phyloP scores from a whole-genome alignment of 1,140 invertebrate species.

The Lepidurus apus region DNA sequence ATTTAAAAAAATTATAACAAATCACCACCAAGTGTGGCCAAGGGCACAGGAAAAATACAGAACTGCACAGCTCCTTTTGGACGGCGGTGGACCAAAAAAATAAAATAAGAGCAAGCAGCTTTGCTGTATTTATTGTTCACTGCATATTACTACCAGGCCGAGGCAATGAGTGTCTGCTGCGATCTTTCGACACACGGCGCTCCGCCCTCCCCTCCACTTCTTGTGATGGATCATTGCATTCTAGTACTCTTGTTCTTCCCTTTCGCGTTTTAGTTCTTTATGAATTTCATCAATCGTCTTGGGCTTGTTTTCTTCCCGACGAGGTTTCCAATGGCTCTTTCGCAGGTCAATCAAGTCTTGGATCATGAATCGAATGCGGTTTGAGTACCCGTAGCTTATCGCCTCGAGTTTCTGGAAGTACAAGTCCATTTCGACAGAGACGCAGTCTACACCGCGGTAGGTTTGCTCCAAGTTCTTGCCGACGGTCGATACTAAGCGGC shows the following conservation, averaged over 20 bases:
- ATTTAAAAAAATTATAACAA: too few relatives aligned
- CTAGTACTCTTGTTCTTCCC: constrained; percentile 40
- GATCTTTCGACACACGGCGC: too few relatives aligned
- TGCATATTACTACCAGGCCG: too few relatives aligned
- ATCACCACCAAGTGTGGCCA: too few relatives aligned
- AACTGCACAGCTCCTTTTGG: too few relatives aligned
- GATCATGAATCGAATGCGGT: constrained; percentile 85
- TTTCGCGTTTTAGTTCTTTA: constrained; percentile 71
- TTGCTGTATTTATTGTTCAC: too few relatives aligned
- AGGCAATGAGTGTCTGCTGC: too few relatives aligned
- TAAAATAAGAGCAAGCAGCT: too few relatives aligned
- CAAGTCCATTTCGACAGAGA: constrained; percentile 46
- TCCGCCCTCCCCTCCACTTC: constrained; percentile 28
- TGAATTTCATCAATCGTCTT: constrained; percentile 92
- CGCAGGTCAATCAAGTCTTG: constrained; percentile 90
- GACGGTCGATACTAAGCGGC: constrained; percentile 82
- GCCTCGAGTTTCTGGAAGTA: constrained; percentile 65
- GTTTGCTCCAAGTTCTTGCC: constrained; percentile 72
- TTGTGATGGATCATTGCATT: constrained; percentile 36
- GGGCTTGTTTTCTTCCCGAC: constrained; percentile 77
- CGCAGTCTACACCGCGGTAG: background rate
- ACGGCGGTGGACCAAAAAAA: too few relatives aligned
- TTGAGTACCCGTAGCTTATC: constrained; percentile 60
- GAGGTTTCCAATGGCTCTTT: constrained; percentile 74
- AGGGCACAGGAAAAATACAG: too few relatives aligned